These are phyloP conservation scores for Apantesis nais DNA, from an alignment of 2,888 invertebrate species.

Conservation along the genomic window DNA sequence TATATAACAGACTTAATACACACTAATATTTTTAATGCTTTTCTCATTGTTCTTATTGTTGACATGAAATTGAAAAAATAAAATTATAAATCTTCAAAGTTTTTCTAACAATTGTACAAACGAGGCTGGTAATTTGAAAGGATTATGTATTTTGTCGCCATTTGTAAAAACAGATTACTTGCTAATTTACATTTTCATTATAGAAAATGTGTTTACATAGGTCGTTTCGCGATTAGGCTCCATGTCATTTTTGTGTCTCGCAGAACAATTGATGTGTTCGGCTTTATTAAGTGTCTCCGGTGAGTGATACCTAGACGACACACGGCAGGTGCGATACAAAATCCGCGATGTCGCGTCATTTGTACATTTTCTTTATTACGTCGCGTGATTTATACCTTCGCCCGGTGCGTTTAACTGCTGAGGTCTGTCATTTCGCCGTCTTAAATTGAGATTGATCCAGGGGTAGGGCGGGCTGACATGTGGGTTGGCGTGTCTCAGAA, in stretches of 20 bases:
- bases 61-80: conserved; percentile 18
- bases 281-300: conserved; percentile 78
- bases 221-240: conserved; percentile 19
- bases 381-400: conserved; percentile 79
- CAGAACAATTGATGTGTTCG: conserved; percentile 50
- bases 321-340: conserved; percentile 61
- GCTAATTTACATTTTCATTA: conserved; percentile 44
- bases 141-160: conserved; percentile 34
- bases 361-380: conserved; percentile 81
- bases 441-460: conserved; percentile 84
- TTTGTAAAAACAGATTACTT: conserved; percentile 39
- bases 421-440: conserved; percentile 82
- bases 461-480: conserved; percentile 69
- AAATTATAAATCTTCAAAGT: conserved; percentile 14
- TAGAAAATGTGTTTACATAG: conserved; percentile 37
- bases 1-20: too few species aligned
- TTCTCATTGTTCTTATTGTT: background rate
- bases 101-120: conserved; percentile 19
- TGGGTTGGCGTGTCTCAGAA: conserved; percentile 61
- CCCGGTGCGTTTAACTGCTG: conserved; percentile 84
- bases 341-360: conserved; percentile 66
- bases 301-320: conserved; percentile 73
- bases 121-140: conserved; percentile 23
- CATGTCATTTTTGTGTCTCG: conserved; percentile 31
- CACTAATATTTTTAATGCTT: background rate